Evolutionary conservation across 1,140 invertebrate genomes (phyloP).

Genomic region (Homarus americanus): DNA sequence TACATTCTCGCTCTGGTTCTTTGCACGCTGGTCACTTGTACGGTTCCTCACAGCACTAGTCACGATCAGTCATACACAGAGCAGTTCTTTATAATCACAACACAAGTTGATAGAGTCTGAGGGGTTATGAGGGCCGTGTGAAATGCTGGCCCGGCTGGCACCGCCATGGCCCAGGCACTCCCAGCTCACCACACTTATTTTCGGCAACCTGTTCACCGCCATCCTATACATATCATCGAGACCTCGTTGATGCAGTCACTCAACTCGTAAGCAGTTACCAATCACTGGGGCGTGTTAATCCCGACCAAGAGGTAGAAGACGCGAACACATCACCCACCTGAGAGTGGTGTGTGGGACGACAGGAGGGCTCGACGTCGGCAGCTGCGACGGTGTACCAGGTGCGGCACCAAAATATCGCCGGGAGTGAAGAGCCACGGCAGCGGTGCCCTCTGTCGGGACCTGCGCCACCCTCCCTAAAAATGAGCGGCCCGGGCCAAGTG

Average conservation of each 20-base stretch:
- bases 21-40: not conserved
- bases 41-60: not conserved
- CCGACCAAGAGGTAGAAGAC: not conserved
- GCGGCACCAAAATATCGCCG: constrained; percentile 33
- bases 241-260: not conserved
- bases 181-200: not conserved
- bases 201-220: constrained; percentile 17
- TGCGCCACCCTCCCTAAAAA: constrained; percentile 3
- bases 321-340: constrained; percentile 10
- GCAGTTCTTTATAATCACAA: not conserved
- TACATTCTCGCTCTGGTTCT: too few species aligned
- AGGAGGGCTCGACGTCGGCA: not conserved
- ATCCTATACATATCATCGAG: not conserved
- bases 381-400: constrained; percentile 10
- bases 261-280: not conserved
- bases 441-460: constrained; percentile 27
- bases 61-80: not conserved
- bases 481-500: constrained; percentile 14
- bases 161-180: not conserved
- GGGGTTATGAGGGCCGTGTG: not conserved
- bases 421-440: not conserved
- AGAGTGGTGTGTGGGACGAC: not conserved
- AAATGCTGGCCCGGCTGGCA: not conserved
- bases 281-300: not conserved
- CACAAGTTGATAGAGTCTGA: not conserved